These are phyloP conservation scores for Orthosia gracilis DNA, from an alignment of 2,888 invertebrate species.

Conservation along the genomic window DNA sequence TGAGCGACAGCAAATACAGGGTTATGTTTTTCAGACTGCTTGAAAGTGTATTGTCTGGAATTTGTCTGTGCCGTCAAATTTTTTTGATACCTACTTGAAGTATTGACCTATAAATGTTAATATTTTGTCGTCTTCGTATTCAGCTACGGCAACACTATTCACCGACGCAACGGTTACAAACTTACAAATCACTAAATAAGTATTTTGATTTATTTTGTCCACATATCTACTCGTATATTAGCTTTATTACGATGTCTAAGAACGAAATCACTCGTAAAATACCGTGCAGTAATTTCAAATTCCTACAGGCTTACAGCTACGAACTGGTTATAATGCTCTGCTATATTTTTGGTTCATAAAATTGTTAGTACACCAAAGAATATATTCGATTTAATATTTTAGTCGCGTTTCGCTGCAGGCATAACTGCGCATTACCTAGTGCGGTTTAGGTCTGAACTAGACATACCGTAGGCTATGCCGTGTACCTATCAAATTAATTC, in stretches of 20 bases:
- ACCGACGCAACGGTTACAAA: neutral
- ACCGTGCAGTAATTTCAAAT: neutral
- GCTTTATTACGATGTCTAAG: neutral
- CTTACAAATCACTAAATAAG: neutral
- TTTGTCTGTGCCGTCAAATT: too few relatives aligned
- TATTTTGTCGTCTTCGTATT: too few relatives aligned
- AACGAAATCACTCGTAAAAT: neutral
- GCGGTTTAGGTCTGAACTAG: neutral
- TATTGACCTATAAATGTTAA: too few relatives aligned
- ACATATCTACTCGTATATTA: neutral
- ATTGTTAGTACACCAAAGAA: neutral
- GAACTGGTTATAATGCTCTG: neutral
- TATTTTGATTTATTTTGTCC: neutral
- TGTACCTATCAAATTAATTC: conserved; percentile 16
- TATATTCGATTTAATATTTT: conserved; percentile 34
- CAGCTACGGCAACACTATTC: neutral
- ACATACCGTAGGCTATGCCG: neutral
- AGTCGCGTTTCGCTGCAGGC: conserved; percentile 9
- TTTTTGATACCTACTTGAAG: too few relatives aligned
- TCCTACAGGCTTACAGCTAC: neutral
- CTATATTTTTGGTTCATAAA: neutral
- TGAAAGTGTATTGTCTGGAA: too few relatives aligned
- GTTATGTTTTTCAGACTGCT: too few relatives aligned
- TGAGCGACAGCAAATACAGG: too few relatives aligned
- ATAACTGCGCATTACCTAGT: conserved; percentile 15